Evolutionary conservation across 2,888 invertebrate genomes (phyloP).

Genomic region (Chrysina gloriosa): DNA sequence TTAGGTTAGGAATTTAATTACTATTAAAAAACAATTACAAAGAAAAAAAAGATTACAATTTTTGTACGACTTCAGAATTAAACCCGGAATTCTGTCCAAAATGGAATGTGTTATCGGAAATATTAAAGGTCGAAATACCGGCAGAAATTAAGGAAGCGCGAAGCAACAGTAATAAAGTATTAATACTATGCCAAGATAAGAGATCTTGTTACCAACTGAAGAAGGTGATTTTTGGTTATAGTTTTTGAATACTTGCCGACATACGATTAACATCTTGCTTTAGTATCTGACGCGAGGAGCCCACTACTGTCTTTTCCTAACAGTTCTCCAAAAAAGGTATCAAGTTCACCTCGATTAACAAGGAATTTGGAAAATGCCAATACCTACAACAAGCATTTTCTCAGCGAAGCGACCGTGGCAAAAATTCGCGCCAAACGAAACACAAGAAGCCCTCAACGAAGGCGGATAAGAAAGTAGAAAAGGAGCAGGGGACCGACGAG

Average conservation of each 20-base stretch:
- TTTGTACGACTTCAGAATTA: slow-evolving; percentile 70
- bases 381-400: slow-evolving; percentile 56
- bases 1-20: neutral
- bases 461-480: neutral
- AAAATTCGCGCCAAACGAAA: slow-evolving; percentile 37
- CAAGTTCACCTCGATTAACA: slow-evolving; percentile 69
- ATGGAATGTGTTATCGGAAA: slow-evolving; percentile 86
- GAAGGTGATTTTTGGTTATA: slow-evolving; percentile 58
- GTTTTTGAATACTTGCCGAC: neutral
- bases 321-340: slow-evolving; percentile 72
- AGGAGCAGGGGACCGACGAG: slow-evolving; percentile 40
- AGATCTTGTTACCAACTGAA: slow-evolving; percentile 86
- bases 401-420: slow-evolving; percentile 33
- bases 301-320: slow-evolving; percentile 72
- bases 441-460: slow-evolving; percentile 52
- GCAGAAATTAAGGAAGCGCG: slow-evolving; percentile 71
- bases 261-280: slow-evolving; percentile 31
- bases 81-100: slow-evolving; percentile 89
- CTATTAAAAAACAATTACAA: too few relatives aligned
- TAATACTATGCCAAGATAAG: slow-evolving; percentile 87
- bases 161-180: slow-evolving; percentile 73
- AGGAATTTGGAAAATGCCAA: slow-evolving; percentile 62
- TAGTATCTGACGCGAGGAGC: slow-evolving; percentile 74
- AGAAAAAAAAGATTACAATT: too few relatives aligned
- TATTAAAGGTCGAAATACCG: slow-evolving; percentile 84